phyloP scores from a whole-genome alignment of 2,113 vertebrate genomes.

The Hippocampus zosterae region DNA sequence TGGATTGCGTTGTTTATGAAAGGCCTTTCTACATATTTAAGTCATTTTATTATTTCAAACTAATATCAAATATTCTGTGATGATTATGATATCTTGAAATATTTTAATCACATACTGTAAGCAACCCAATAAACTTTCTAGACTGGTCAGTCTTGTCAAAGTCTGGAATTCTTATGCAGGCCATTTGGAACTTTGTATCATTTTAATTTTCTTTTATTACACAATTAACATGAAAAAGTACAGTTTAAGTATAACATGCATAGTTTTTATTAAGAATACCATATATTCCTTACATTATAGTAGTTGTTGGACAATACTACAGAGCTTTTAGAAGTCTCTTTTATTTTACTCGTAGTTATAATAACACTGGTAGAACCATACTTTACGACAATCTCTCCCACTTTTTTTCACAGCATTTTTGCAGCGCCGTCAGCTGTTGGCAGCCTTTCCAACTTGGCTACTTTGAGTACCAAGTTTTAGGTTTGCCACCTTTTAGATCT shows the following conservation, averaged over 20 bases:
- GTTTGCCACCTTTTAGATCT: too few relatives aligned
- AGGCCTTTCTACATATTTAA: not conserved
- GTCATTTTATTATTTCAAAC: not conserved
- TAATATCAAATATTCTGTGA: not conserved
- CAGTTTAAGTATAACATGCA: too few relatives aligned
- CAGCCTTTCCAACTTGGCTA: too few relatives aligned
- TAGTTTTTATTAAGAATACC: too few relatives aligned
- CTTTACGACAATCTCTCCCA: not conserved
- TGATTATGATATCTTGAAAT: constrained; percentile 19
- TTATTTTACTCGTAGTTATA: too few relatives aligned
- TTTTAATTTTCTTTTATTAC: not conserved
- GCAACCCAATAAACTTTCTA: constrained; percentile 41
- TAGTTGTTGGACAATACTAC: too few relatives aligned
- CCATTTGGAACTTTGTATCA: not conserved
- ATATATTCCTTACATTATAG: too few relatives aligned
- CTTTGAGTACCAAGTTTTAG: too few relatives aligned
- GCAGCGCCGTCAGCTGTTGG: too few relatives aligned
- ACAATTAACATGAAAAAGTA: too few relatives aligned
- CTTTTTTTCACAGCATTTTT: not conserved
- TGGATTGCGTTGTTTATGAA: not conserved
- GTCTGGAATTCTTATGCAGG: not conserved
- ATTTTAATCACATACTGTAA: constrained; percentile 15
- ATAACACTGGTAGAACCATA: too few relatives aligned
- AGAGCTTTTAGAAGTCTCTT: too few relatives aligned
- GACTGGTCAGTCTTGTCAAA: not conserved